Percentiles rank a stretch among this genome's conserved stretches.
These are phyloP conservation scores for Heliocidaris erythrogramma DNA, from an alignment of 35 echinoderm and acorn worm species.

Conservation along the genomic window DNA sequence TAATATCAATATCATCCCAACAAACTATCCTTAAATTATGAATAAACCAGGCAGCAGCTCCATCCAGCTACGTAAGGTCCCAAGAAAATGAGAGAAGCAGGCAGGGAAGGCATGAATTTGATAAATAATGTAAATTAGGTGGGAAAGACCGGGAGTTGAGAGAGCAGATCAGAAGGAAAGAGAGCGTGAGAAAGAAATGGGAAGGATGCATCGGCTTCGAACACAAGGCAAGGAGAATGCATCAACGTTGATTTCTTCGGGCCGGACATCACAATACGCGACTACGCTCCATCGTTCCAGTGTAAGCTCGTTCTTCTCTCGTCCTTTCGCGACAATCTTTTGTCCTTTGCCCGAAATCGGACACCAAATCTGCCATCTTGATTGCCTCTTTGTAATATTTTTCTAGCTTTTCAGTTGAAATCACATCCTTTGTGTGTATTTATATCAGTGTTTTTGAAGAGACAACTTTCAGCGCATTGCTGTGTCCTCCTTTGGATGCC, in stretches of 20 bases:
- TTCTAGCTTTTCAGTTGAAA: not conserved
- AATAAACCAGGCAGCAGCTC: not conserved
- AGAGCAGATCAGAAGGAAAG: not conserved
- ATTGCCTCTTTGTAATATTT: not conserved
- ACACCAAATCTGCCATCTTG: not conserved
- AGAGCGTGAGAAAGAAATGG: not conserved
- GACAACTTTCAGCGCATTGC: not conserved
- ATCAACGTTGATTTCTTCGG: not conserved
- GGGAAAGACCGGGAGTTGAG: not conserved
- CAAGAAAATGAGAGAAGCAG: not conserved
- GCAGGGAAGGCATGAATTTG: not conserved
- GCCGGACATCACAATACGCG: not conserved
- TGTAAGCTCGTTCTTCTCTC: not conserved
- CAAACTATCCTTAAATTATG: not conserved
- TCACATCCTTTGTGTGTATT: not conserved
- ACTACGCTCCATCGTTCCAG: not conserved
- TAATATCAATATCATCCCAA: not conserved
- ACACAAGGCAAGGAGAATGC: not conserved
- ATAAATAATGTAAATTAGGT: conserved; percentile 14
- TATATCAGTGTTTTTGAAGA: not conserved
- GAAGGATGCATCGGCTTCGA: too few relatives aligned
- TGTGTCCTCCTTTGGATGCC: not conserved
- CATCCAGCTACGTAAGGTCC: not conserved
- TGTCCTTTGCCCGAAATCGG: not conserved
- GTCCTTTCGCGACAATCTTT: not conserved